Percentiles rank a stretch among this genome's conserved stretches.
These are phyloP conservation scores for Lineus longissimus DNA, from an alignment of 1,140 invertebrate genomes.

Conservation along the genomic window DNA sequence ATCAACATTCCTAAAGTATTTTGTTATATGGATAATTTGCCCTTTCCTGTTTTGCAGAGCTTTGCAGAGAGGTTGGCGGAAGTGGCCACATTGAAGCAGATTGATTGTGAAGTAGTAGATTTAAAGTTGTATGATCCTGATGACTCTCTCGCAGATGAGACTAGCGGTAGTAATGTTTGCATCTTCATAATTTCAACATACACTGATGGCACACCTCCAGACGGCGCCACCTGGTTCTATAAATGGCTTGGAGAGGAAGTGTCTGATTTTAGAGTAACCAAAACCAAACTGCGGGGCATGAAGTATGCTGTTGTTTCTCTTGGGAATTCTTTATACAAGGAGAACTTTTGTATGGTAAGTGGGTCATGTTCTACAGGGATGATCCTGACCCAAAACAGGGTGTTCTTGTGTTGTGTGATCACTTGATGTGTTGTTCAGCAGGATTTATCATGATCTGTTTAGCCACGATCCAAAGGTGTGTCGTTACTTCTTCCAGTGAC, in stretches of 20 bases:
- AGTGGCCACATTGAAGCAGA: conserved; percentile 29
- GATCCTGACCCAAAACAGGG: no score
- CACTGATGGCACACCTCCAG: conserved; percentile 58
- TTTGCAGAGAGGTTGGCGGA: conserved; percentile 38
- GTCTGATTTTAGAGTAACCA: conserved; percentile 60
- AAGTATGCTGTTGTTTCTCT: conserved; percentile 61
- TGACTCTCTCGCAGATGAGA: conserved; percentile 46
- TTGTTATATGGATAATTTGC: neutral
- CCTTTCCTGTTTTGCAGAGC: conserved; percentile 23
- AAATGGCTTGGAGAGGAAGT: conserved; percentile 59
- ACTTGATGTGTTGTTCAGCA: no score
- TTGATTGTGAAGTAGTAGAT: conserved; percentile 36
- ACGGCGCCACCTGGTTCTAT: conserved; percentile 57
- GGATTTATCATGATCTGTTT: no score
- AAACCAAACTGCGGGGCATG: conserved; percentile 54
- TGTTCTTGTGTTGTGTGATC: no score
- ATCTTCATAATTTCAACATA: conserved; percentile 62
- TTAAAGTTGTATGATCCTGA: conserved; percentile 54
- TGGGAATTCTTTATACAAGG: conserved; percentile 60
- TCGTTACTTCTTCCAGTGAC: no score
- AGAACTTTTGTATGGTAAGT: conserved; percentile 58
- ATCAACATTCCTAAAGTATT: neutral
- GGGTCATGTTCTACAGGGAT: no score
- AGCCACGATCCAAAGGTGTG: no score
- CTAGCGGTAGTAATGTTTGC: conserved; percentile 30